phyloP scores from a whole-genome alignment of 2,113 vertebrate genomes.

The Macroglossus sobrinus region DNA sequence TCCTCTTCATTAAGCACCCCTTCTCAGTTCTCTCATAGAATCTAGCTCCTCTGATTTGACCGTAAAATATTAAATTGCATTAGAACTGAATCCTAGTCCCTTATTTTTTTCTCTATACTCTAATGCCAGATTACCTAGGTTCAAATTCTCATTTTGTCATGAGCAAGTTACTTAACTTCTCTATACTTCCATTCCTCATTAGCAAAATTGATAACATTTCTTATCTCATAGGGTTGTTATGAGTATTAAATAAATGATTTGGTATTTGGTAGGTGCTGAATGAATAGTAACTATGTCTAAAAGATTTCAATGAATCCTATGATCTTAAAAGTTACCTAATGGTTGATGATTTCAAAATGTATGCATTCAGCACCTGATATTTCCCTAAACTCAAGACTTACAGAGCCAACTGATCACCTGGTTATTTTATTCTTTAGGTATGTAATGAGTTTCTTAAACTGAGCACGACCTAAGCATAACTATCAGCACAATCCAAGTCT shows the following conservation, averaged over 20 bases:
- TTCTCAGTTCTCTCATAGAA: not conserved
- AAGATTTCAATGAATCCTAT: not conserved
- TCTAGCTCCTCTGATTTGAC: not conserved
- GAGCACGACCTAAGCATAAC: not conserved
- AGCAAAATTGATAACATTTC: not conserved
- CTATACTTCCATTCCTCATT: not conserved
- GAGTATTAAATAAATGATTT: not conserved
- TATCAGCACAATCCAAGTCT: not conserved
- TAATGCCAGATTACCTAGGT: not conserved
- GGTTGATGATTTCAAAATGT: not conserved
- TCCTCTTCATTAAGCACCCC: not conserved
- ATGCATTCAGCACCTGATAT: not conserved
- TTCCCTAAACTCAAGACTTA: not conserved
- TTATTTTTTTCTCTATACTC: not conserved
- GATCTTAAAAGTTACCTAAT: not conserved
- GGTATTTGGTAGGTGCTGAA: not conserved
- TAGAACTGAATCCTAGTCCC: not conserved
- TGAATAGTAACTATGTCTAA: not conserved
- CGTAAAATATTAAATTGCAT: not conserved
- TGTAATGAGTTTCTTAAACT: not conserved
- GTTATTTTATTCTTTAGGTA: not conserved
- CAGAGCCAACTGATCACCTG: not conserved
- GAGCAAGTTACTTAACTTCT: not conserved
- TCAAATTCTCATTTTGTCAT: not conserved
- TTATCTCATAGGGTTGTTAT: not conserved